phyloP scores from a whole-genome alignment of 2,888 invertebrate genomes.

The Pardosa pseudoannulata region DNA sequence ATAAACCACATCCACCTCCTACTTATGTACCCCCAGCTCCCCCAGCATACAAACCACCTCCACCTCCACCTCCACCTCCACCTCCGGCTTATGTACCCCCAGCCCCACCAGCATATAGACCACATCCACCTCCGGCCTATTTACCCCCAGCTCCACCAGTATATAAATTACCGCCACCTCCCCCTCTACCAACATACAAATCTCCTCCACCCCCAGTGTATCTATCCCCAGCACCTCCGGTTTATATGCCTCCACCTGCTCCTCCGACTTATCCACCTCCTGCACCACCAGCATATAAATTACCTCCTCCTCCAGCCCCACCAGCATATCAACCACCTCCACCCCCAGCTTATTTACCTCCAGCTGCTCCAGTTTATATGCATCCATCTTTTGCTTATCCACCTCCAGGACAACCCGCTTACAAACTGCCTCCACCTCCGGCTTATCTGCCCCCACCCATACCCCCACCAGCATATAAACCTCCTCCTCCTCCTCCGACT shows the following conservation, averaged over 20 bases:
- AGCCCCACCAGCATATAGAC: too few relatives aligned
- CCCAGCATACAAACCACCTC: too few relatives aligned
- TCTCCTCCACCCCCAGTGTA: too few relatives aligned
- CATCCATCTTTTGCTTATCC: too few relatives aligned
- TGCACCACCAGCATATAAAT: background rate
- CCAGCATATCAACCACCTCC: background rate
- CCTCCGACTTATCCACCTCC: background rate
- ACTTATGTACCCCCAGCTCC: too few relatives aligned
- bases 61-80: too few relatives aligned
- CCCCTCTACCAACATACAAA: too few relatives aligned
- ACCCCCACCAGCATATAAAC: background rate
- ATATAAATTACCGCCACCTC: too few relatives aligned
- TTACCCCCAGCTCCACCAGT: too few relatives aligned
- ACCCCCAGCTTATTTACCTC: background rate
- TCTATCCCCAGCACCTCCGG: background rate
- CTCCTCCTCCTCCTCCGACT: background rate
- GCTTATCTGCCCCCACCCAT: too few relatives aligned
- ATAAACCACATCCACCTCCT: background rate
- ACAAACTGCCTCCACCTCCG: background rate
- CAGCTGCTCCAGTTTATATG: background rate
- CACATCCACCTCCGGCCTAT: too few relatives aligned
- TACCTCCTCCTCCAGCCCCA: constrained; percentile 9
- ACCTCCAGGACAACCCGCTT: background rate
- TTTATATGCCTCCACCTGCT: background rate
- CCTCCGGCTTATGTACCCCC: too few relatives aligned